Base-by-base conservation (phyloP, 1,140 invertebrate genomes). In the Drosophila parabipectinata region DNA sequence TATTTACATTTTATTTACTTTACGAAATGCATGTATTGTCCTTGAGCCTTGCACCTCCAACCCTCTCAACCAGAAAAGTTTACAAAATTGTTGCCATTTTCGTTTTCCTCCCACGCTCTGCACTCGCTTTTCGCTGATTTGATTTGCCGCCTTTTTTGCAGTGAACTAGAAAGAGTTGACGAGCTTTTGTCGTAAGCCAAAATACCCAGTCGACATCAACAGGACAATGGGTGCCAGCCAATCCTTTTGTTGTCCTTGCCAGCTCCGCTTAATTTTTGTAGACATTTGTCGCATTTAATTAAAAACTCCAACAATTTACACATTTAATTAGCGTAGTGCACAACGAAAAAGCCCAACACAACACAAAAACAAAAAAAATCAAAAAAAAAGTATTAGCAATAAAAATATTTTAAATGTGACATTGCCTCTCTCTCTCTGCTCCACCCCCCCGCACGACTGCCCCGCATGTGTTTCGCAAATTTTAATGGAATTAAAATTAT, bases 401-500 rank as follows among this genome's bases (percentile, higher is more conserved):
- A 80, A 79, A 87, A 87, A 88, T 88, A 82, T 82, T 87, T 87
- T 87, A 73, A 85, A 85, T 77, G 73, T 81, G 78, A 81, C 82
- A 75, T 39, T 61, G 37, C 48, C n/a, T 37, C 7, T 34, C 37
- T 14, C 39, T 41, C 41, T 44, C 9, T 15, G 14, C 41, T 18
- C 14, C 41, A 12, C 14, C 15, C 41, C 41, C 41, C 41, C 9
- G 44, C 41, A 10, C 34, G 34, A 12, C 34, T 37, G 34, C 44
- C 30, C 53, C 47, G 26, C 50, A 30, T 48, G 50, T 47, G 30
- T 57, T 57, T 75, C 78, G 82, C 74, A 71, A 71, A 74, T 83
- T 85, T 82, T 88, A 87, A 87, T 83, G 83, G 83, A 87, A 87
- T 87, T 87, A 88, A 87, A 87, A 83, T 79, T 78, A 79, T 69